These are phyloP conservation scores for Meganola albula DNA, from an alignment of 2,888 invertebrate genomes.

Conservation along the genomic window DNA sequence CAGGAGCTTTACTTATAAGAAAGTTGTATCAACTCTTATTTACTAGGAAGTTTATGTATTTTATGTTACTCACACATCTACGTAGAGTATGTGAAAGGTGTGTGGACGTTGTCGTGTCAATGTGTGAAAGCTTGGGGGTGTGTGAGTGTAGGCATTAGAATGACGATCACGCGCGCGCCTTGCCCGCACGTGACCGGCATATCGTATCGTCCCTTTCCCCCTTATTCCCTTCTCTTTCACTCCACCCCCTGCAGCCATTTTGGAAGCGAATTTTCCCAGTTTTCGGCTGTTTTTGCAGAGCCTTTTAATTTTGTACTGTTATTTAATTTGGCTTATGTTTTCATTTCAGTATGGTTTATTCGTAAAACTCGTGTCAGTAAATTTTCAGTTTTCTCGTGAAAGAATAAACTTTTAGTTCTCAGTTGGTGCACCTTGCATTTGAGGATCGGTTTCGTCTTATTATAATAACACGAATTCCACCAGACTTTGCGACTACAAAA, in stretches of 20 bases:
- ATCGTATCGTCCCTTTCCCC: constrained; percentile 72
- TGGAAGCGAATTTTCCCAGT: constrained; percentile 67
- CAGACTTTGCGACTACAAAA: no score
- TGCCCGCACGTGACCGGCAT: constrained; percentile 76
- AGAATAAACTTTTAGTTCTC: no score
- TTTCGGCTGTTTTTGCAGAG: constrained; percentile 65
- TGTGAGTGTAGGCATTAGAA: constrained; percentile 70
- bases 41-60: constrained; percentile 69
- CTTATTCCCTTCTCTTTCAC: constrained; percentile 59
- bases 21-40: constrained; percentile 69
- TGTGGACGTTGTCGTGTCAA: constrained; percentile 43
- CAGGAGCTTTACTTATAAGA: constrained; percentile 55
- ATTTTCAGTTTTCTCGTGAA: no score
- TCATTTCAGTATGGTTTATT: constrained; percentile 30
- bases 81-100: constrained; percentile 42
- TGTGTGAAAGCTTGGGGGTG: constrained; percentile 50
- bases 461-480: no score
- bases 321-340: constrained; percentile 52
- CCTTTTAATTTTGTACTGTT: constrained; percentile 69
- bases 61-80: constrained; percentile 26
- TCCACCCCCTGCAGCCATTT: constrained; percentile 70
- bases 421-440: no score
- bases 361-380: constrained; percentile 23
- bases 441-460: no score
- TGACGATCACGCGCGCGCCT: constrained; percentile 73